phyloP scores from a whole-genome alignment of 2,888 invertebrate species.

The Sarcophaga variegata region DNA sequence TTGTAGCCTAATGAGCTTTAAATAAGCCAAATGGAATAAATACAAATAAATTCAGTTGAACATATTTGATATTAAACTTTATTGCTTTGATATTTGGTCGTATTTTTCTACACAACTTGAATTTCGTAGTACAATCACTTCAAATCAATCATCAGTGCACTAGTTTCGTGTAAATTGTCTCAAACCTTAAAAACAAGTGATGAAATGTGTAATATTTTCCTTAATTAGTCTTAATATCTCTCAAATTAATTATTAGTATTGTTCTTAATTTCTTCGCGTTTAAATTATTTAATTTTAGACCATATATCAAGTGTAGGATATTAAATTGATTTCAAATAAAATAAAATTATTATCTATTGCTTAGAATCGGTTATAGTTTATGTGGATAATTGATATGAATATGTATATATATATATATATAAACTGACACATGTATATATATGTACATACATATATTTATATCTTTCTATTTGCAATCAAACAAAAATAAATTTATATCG shows the following conservation, averaged over 20 bases:
- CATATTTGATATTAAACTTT: too few relatives aligned
- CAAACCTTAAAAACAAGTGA: slow-evolving; percentile 36
- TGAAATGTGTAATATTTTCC: slow-evolving; percentile 65
- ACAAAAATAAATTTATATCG: too few relatives aligned
- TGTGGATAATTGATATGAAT: not conserved
- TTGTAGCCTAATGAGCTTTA: too few relatives aligned
- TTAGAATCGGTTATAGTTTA: not conserved
- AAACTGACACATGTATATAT: too few relatives aligned
- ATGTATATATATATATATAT: too few relatives aligned
- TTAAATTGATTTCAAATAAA: not conserved
- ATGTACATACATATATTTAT: too few relatives aligned
- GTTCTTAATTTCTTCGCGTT: not conserved
- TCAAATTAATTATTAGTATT: not conserved
- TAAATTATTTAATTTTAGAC: slow-evolving; percentile 67
- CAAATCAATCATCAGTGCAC: not conserved
- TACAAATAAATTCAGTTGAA: too few relatives aligned
- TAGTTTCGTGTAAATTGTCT: not conserved
- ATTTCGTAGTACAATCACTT: not conserved
- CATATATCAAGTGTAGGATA: slow-evolving; percentile 30
- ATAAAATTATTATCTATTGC: not conserved
- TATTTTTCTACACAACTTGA: too few relatives aligned
- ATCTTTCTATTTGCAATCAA: too few relatives aligned
- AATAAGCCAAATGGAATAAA: too few relatives aligned
- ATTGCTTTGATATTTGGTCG: too few relatives aligned
- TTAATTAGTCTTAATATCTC: slow-evolving; percentile 1